A percentile compares a stretch with the other conserved stretches of the same genome.
Evolutionary conservation across 2,888 invertebrate genomes (phyloP).

Genomic region (Machimus atricapillus): DNA sequence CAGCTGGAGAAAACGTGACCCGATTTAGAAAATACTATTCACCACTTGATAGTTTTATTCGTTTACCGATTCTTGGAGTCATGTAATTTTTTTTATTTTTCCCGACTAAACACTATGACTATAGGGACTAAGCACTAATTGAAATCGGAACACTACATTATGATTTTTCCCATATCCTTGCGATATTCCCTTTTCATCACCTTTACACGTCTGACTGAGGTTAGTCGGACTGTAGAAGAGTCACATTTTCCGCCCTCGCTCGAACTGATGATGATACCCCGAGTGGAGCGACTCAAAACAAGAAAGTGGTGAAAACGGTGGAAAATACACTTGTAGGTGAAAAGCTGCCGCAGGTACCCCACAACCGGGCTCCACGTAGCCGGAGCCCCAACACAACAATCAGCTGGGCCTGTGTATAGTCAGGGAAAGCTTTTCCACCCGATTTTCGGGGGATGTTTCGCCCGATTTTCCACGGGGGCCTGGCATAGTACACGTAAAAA

Average conservation of each 20-base stretch:
- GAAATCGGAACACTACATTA: background rate
- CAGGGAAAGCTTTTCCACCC: background rate
- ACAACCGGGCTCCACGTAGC: background rate
- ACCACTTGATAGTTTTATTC: background rate
- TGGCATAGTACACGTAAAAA: background rate
- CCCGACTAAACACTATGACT: background rate
- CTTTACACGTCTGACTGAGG: background rate
- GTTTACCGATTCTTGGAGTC: background rate
- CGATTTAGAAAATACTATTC: background rate
- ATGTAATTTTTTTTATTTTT: background rate
- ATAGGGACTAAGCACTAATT: constrained; percentile 40
- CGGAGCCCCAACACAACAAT: background rate
- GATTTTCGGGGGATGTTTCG: background rate
- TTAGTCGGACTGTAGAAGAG: constrained; percentile 21
- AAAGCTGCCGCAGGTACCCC: background rate
- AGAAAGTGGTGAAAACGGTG: constrained; percentile 12
- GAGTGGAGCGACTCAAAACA: background rate
- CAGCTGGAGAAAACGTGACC: background rate
- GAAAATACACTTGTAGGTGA: constrained; percentile 17
- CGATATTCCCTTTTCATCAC: background rate
- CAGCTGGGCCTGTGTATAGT: background rate
- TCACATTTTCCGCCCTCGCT: constrained; percentile 33
- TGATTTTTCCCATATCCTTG: background rate
- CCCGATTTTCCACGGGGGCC: background rate
- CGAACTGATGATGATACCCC: background rate